Conservation (phyloP, 2,113 vertebrate species). For the Hippocampus guttulatus region DNA sequence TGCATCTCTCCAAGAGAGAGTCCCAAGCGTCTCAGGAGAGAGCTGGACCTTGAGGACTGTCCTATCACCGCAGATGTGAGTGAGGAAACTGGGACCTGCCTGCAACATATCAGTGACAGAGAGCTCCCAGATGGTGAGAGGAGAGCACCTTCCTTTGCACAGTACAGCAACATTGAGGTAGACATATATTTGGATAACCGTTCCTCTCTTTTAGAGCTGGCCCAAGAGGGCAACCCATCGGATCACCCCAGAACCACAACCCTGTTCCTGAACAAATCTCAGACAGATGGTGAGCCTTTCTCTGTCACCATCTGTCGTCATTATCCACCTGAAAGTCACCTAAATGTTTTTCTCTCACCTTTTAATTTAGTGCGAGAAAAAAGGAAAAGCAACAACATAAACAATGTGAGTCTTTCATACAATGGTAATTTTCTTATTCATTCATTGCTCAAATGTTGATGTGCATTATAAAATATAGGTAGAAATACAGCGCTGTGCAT, state of each 20-base stretch:
- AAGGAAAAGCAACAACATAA: constrained; percentile 96
- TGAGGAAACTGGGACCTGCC: constrained; percentile 84
- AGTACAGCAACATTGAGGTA: background rate
- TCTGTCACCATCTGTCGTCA: background rate
- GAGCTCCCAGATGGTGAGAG: constrained; percentile 87
- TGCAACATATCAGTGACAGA: constrained; percentile 93
- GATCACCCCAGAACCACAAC: constrained; percentile 95
- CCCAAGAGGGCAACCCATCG: constrained; percentile 91
- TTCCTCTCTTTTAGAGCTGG: constrained; percentile 77
- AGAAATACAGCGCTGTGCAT: too few species aligned
- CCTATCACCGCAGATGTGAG: constrained; percentile 75
- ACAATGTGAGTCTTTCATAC: constrained; percentile 80
- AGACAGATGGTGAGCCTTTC: constrained; percentile 85
- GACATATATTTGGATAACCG: background rate
- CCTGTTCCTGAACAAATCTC: constrained; percentile 98
- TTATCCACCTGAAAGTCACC: background rate
- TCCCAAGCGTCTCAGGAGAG: constrained; percentile 73
- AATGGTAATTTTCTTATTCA: background rate
- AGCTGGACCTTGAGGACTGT: constrained; percentile 72
- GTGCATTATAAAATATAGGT: too few species aligned
- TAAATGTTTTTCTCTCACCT: constrained; percentile 9
- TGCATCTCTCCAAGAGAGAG: constrained; percentile 87
- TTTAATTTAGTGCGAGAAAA: constrained; percentile 86
- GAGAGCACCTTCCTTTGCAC: too few species aligned
- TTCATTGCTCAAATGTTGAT: background rate